These are phyloP conservation scores for Anisognathus igniventris DNA, from an alignment of 2,797 vertebrate species.

Conservation along the genomic window DNA sequence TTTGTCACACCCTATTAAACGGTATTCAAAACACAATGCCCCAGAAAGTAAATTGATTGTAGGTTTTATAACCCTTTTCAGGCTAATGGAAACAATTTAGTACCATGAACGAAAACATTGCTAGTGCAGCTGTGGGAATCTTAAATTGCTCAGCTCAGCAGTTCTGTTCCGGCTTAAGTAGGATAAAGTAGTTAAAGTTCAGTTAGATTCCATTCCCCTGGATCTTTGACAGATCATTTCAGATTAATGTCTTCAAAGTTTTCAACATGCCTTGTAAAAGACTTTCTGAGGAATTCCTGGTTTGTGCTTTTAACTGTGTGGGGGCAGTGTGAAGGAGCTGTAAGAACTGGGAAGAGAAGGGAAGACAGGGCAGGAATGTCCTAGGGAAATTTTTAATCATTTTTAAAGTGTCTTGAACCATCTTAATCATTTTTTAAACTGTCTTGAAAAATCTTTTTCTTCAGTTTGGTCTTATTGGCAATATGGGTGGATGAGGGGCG, in stretches of 20 bases:
- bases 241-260: constrained; percentile 64
- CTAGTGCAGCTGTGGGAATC: constrained; percentile 59
- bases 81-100: constrained; percentile 74
- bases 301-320: constrained; percentile 1
- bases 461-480: neutral
- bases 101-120: constrained; percentile 67
- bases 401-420: neutral
- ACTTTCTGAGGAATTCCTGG: constrained; percentile 44
- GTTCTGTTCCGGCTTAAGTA: constrained; percentile 47
- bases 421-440: neutral
- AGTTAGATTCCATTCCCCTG: constrained; percentile 57
- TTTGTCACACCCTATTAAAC: constrained; percentile 77
- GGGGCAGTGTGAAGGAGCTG: neutral
- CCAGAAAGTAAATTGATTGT: constrained; percentile 76
- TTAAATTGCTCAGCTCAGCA: constrained; percentile 54
- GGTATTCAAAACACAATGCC: constrained; percentile 76
- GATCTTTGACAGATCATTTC: constrained; percentile 60
- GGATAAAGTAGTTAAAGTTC: constrained; percentile 66
- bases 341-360: neutral
- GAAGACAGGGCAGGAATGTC: neutral
- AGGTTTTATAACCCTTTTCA: constrained; percentile 75
- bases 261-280: constrained; percentile 44
- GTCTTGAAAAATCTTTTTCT: neutral
- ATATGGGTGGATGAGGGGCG: rapidly evolving
- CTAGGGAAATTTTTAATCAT: neutral